phyloP scores from a whole-genome alignment of 2,888 invertebrate species.

The Xestia rhomboidea region DNA sequence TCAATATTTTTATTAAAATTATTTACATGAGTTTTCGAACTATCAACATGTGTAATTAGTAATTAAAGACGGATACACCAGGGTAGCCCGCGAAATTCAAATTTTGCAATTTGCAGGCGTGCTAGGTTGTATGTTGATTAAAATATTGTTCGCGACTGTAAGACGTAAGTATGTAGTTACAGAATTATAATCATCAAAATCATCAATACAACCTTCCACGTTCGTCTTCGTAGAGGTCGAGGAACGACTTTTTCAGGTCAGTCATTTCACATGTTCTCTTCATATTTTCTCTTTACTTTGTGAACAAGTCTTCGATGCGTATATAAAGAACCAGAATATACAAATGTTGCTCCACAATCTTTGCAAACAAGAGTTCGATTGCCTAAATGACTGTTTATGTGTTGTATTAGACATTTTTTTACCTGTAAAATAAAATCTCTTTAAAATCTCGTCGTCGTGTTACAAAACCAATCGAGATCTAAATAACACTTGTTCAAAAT shows the following conservation, averaged over 20 bases:
- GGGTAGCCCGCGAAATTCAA: too few relatives aligned
- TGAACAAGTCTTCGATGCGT: constrained; percentile 18
- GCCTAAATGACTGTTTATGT: constrained; percentile 24
- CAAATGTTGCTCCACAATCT: constrained; percentile 11
- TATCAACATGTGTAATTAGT: not conserved
- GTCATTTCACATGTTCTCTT: constrained; percentile 1
- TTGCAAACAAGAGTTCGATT: not conserved
- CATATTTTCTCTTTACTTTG: constrained; percentile 13
- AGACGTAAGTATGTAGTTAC: too few relatives aligned
- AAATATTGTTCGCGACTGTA: too few relatives aligned
- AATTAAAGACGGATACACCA: too few relatives aligned
- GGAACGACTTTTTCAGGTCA: too few relatives aligned
- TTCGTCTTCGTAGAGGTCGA: too few relatives aligned
- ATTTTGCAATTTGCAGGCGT: too few relatives aligned
- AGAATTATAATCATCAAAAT: too few relatives aligned
- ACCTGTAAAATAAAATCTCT: constrained; percentile 7
- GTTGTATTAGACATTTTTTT: not conserved
- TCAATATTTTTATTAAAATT: not conserved
- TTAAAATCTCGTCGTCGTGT: not conserved
- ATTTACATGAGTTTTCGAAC: not conserved
- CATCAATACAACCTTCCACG: too few relatives aligned
- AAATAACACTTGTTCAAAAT: not conserved
- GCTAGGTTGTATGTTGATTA: too few relatives aligned
- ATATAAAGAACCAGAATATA: not conserved
- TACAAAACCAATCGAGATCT: not conserved